phyloP scores from a whole-genome alignment of 2,888 invertebrate genomes.

The Tortricodes alternella region DNA sequence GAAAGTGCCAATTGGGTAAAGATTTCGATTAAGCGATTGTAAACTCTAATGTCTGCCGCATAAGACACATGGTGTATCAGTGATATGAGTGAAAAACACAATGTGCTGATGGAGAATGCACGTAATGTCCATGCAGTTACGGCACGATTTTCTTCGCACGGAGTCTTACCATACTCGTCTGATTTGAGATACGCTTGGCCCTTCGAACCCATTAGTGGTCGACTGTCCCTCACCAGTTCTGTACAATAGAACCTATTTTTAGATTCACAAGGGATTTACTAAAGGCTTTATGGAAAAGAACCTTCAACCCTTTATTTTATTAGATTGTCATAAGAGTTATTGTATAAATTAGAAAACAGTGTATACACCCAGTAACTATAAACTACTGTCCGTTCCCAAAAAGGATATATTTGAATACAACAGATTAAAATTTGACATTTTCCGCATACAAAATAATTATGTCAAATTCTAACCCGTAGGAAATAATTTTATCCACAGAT shows the following conservation, averaged over 20 bases:
- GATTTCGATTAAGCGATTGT: conserved; percentile 41
- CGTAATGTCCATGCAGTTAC: conserved; percentile 72
- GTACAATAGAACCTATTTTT: conserved; percentile 69
- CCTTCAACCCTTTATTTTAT: background rate
- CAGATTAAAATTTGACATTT: too few species aligned
- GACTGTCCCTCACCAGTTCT: conserved; percentile 88
- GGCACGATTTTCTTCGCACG: conserved; percentile 55
- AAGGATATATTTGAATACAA: too few species aligned
- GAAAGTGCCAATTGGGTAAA: conserved; percentile 45
- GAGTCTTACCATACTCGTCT: conserved; percentile 90
- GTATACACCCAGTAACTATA: too few species aligned
- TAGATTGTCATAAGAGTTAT: background rate
- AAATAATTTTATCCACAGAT: too few species aligned
- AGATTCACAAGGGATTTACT: background rate
- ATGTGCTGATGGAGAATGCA: conserved; percentile 57
- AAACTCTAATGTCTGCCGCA: conserved; percentile 54
- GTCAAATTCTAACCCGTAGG: too few species aligned
- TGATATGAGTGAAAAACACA: conserved; percentile 43
- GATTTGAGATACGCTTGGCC: conserved; percentile 92
- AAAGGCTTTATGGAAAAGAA: background rate
- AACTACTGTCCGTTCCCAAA: too few species aligned
- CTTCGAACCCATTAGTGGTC: conserved; percentile 89
- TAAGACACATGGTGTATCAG: conserved; percentile 56
- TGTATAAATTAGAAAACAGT: background rate
- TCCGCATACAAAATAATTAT: too few species aligned